These are phyloP conservation scores for Acipenser transmontanus DNA, from an alignment of 2,797 vertebrate species.

Conservation along the genomic window DNA sequence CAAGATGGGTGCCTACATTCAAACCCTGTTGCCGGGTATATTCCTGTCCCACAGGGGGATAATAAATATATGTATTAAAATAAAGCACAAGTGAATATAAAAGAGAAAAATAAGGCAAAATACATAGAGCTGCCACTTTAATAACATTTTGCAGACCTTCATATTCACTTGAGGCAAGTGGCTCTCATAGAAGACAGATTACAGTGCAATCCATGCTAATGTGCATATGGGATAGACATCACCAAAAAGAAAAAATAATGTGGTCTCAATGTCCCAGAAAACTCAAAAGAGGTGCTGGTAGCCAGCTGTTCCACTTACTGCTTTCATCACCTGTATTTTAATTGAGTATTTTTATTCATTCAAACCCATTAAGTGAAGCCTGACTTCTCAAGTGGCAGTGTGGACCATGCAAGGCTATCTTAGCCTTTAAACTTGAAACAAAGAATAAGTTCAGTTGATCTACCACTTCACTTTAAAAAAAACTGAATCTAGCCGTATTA, in stretches of 20 bases:
- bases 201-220: constrained; percentile 68
- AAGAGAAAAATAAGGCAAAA: constrained; percentile 1
- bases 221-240: constrained; percentile 72
- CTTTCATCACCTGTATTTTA: constrained; percentile 78
- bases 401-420: constrained; percentile 47
- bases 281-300: constrained; percentile 61
- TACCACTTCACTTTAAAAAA: background rate
- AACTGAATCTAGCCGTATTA: background rate
- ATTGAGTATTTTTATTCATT: constrained; percentile 77
- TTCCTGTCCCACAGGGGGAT: too few relatives aligned
- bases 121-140: constrained; percentile 42
- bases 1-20: too few relatives aligned
- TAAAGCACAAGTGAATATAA: background rate
- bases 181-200: constrained; percentile 70
- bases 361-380: constrained; percentile 69
- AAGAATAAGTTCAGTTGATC: constrained; percentile 1
- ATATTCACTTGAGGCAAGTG: constrained; percentile 56
- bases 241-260: constrained; percentile 65
- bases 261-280: constrained; percentile 67
- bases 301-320: constrained; percentile 64
- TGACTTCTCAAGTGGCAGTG: constrained; percentile 58
- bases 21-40: too few relatives aligned
- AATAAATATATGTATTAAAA: background rate
- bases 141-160: constrained; percentile 52
- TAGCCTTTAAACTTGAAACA: constrained; percentile 20